Evolutionary conservation across 2,797 vertebrate genomes (phyloP), one percentile per base, ranked within the genome.

Genomic region (Pitangus sulphuratus): DNA sequence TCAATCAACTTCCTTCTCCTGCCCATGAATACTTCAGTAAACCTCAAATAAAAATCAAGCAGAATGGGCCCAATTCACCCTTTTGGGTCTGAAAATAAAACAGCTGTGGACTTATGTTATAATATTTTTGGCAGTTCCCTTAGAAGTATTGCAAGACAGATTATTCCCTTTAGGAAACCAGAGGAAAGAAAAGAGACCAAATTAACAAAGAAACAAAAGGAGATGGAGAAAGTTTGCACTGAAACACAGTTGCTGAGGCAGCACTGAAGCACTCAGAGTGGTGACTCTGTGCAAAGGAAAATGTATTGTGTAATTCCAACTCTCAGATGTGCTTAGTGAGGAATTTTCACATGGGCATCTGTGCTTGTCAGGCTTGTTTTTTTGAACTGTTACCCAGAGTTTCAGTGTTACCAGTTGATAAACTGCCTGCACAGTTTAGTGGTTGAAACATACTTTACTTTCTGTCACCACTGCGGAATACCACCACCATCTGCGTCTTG

Each of bases 11-110:
- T 86, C 54, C 20, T 90, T 30, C 22, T 84, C 6, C 22, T 64
- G 17, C 15, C 26, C 47, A 54, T 12, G 22, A 87, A 44, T 26
- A 68, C 17, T 89, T 84, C 48, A 72, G 25, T 33, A 84, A 93
- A 12, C 8, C 16, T 89, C 22, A 87, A 12, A 33, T 61, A 12
- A 76, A 90, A 87, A 60, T 85, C 20, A 64, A 61, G 28, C 11
- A 70, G 19, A 79, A 48, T 12, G 9, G 26, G 9, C 9, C 2
- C 2, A 79, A 56, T 71, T 75, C 28, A 82, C 2, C 2, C 26
- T 81, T 91, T 76, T n/a, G 33, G 31, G 44, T 90, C 30, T 87
- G 77, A 90, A 95, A 75, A 69, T 39, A 57, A 93, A 93, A 48
- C 20, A 85, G 6, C 16, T 69, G 45, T 54, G 16, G 12, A 8